Conservation (phyloP, 2,797 vertebrate species). For the Cuculus canorus region DNA sequence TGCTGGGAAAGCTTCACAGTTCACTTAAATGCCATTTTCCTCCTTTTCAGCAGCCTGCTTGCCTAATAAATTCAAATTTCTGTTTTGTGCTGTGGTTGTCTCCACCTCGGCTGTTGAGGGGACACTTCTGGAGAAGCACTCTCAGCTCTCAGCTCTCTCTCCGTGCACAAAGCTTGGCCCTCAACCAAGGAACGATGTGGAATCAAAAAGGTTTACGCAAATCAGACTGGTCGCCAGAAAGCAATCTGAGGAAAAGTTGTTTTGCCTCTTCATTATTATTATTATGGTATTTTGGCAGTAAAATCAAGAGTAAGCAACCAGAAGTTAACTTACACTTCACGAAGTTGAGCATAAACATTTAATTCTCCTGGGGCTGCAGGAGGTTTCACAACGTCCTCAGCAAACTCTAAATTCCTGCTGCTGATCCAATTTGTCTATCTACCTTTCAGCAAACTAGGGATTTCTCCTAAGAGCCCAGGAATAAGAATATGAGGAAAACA, state of each 20-base stretch:
- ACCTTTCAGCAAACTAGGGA: neutral
- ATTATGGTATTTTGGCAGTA: neutral
- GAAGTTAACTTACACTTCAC: neutral
- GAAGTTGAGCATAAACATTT: neutral
- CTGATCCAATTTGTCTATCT: neutral
- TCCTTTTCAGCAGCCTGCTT: neutral
- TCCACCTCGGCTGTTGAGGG: neutral
- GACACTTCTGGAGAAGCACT: neutral
- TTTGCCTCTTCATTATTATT: neutral
- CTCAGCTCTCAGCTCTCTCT: neutral
- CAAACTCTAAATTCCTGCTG: neutral
- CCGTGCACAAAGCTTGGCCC: neutral
- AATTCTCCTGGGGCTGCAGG: neutral
- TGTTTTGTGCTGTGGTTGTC: neutral
- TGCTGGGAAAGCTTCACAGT: neutral
- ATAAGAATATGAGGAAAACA: neutral
- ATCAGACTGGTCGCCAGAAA: neutral
- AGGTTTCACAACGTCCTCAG: conserved; percentile 14
- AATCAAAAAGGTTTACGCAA: neutral
- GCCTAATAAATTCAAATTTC: neutral
- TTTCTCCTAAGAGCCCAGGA: neutral
- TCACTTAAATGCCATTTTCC: neutral
- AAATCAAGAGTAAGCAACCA: neutral
- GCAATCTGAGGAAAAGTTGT: neutral
- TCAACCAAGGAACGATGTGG: accelerated